These are phyloP conservation scores for Drosophila ohnishii DNA, from an alignment of 1,140 invertebrate genomes.

Conservation along the genomic window DNA sequence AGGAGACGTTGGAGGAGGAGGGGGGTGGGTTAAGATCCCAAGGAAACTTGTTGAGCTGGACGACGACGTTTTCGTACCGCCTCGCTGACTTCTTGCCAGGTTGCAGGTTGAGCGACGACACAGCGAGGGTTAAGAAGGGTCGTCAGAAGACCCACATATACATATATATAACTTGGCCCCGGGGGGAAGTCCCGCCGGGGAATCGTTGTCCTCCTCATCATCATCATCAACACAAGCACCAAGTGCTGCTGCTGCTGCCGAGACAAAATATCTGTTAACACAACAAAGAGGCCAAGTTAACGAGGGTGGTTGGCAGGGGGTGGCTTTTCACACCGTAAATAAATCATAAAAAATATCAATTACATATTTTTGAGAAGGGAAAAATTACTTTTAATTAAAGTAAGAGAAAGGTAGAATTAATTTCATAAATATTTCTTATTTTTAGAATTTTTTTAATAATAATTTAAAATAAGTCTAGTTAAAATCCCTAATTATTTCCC, in stretches of 20 bases:
- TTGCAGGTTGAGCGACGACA: constrained; percentile 5
- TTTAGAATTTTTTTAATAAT: too few species aligned
- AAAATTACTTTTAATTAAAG: not conserved
- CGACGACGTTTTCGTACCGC: constrained; percentile 57
- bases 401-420: not conserved
- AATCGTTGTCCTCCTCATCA: constrained; percentile 27
- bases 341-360: constrained; percentile 41
- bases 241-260: constrained; percentile 9
- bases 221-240: constrained; percentile 41
- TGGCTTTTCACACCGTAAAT: constrained; percentile 25
- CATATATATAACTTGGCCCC: constrained; percentile 43
- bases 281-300: constrained; percentile 27
- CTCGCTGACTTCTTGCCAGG: constrained; percentile 60
- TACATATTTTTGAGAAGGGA: not conserved
- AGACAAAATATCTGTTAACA: constrained; percentile 67
- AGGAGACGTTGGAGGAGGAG: constrained; percentile 20
- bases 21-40: constrained; percentile 29
- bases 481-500: not conserved
- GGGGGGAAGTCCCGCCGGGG: constrained; percentile 26
- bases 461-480: not conserved
- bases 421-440: too few species aligned
- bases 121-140: constrained; percentile 9
- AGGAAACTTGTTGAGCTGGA: constrained; percentile 74
- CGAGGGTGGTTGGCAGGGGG: constrained; percentile 15
- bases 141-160: constrained; percentile 25